Evolutionary conservation across 2,113 vertebrate genomes (phyloP).

Genomic region (Spea multiplicata): DNA sequence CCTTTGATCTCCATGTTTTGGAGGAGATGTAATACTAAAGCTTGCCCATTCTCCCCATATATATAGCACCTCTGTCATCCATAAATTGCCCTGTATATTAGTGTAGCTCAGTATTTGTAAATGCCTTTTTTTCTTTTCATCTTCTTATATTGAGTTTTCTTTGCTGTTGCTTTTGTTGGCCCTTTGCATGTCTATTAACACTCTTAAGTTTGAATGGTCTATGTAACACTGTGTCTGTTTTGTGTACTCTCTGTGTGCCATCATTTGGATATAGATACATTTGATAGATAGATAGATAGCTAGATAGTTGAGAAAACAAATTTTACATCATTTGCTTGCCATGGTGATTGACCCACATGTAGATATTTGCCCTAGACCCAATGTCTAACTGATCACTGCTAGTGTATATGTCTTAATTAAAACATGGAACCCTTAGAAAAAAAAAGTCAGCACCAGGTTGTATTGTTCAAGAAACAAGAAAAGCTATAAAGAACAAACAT

Average conservation of each 20-base stretch:
- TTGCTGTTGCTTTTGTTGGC: conserved; percentile 42
- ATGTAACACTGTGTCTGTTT: neutral
- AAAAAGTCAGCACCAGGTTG: neutral
- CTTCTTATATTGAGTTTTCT: neutral
- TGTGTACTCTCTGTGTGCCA: neutral
- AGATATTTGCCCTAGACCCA: neutral
- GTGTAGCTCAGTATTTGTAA: no score
- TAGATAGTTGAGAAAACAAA: no score
- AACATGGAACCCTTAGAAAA: no score
- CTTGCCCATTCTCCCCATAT: no score
- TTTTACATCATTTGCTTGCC: no score
- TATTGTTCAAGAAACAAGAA: neutral
- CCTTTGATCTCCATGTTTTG: no score
- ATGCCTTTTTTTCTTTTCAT: neutral
- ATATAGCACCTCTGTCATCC: no score
- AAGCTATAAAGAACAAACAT: neutral
- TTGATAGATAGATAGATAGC: no score
- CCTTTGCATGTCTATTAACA: conserved; percentile 13
- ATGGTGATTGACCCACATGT: no score
- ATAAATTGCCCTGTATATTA: no score
- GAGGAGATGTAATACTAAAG: no score
- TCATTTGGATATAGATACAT: no score
- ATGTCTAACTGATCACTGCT: neutral
- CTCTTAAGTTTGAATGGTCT: conserved; percentile 29
- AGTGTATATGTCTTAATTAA: neutral